Evolutionary conservation across 1,140 invertebrate species (phyloP).

Genomic region (Drosophila ficusphila): DNA sequence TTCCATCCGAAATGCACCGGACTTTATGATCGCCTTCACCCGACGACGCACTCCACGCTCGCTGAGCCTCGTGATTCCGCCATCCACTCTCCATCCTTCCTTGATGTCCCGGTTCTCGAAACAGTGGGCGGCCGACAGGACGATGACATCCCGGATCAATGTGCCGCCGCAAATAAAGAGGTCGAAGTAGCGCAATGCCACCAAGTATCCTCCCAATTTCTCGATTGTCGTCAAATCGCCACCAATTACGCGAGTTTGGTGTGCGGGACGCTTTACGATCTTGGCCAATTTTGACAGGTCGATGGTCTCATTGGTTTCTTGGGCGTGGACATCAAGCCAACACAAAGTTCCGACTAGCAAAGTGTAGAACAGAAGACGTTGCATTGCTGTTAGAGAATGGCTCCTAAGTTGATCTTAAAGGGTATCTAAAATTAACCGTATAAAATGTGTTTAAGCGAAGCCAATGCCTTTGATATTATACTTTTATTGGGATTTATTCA

Average conservation of each 20-base stretch:
- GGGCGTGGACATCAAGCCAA: not conserved
- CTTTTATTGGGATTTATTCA: not conserved
- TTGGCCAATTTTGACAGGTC: not conserved
- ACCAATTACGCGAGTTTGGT: constrained; percentile 44
- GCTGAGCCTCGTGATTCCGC: constrained; percentile 32
- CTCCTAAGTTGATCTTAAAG: not conserved
- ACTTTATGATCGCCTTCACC: constrained; percentile 10
- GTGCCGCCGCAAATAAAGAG: constrained; percentile 56
- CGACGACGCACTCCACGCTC: constrained; percentile 1
- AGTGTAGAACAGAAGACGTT: not conserved
- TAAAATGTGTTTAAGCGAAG: not conserved
- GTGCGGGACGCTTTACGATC: not conserved
- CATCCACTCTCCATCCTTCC: not conserved
- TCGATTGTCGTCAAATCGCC: constrained; percentile 42
- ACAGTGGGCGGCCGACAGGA: constrained; percentile 66
- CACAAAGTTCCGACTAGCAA: not conserved
- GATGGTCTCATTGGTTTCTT: not conserved
- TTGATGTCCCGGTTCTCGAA: constrained; percentile 3
- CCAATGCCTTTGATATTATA: not conserved
- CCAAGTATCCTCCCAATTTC: constrained; percentile 50
- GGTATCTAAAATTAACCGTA: not conserved
- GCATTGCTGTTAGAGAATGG: not conserved
- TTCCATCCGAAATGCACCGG: not conserved
- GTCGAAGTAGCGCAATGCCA: constrained; percentile 21
- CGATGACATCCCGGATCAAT: constrained; percentile 26